Evolutionary conservation across 1,140 invertebrate species (phyloP), one percentile per base, ranked within the genome.

Genomic region (Tribolium madens): DNA sequence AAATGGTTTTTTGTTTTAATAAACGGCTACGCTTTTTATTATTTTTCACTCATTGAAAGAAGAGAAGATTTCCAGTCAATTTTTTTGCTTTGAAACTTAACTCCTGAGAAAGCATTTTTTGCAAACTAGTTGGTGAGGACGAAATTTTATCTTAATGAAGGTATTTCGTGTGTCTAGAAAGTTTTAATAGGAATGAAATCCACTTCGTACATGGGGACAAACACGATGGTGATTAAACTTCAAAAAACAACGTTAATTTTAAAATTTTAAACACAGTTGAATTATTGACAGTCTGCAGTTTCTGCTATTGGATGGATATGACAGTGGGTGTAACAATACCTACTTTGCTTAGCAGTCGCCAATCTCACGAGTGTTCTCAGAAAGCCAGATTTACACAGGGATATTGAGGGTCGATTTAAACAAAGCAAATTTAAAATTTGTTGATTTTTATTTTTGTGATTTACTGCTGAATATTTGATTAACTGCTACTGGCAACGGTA

Each of bases 311-410:
- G 52, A 21, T 21, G 14, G 15, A 57, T 18, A 14, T 46, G 7
- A 73, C 47, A 52, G 70, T 73, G 70, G 70, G 70, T 50, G 70
- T 73, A 73, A 73, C 70, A 73, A 73, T 73, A 52, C 70, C 52
- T 18, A 57, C 52, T 57, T 57, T 57, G 50, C 70, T 36, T 18
- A n/a, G 70, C 47, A 31, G 70, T 73, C 50, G 70, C 46, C 70
- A 73, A 73, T 73, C 47, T 73, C 70, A 52, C 52, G 52, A 73
- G 47, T 73, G 47, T 73, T 73, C 70, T 52, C 9, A 73, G 70
- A 73, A 73, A 73, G 70, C 26, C 70, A 14, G 70, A 5, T 52
- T 73, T 52, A 73, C 70, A 73, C 50, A 31, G 47, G 36, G 3
- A 9, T 42, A 42, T 0, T 42, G n/a, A 9, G 6, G 6, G 26